Evolutionary conservation across 2,888 invertebrate genomes (phyloP).

Genomic region (Ormyrus pomaceus): DNA sequence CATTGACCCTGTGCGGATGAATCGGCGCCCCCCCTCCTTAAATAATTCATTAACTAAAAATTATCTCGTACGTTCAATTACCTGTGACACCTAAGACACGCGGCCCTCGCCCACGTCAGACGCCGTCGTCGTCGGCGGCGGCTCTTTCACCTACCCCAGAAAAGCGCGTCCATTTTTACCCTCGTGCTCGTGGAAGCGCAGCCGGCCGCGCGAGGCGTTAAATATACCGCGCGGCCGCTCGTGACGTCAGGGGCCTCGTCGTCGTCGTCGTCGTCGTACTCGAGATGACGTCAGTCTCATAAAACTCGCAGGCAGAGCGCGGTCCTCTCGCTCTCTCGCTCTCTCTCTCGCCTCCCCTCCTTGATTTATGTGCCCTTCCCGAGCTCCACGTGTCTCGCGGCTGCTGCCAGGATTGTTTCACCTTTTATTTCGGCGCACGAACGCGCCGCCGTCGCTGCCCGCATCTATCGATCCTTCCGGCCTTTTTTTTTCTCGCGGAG

Average conservation of each 20-base stretch:
- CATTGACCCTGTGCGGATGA: too few species aligned
- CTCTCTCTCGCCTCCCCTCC: conserved; percentile 22
- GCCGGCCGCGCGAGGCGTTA: neutral
- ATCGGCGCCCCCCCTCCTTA: too few species aligned
- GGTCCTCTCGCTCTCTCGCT: conserved; percentile 24
- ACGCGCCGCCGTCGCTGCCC: too few species aligned
- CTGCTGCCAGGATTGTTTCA: conserved; percentile 6
- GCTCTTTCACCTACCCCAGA: too few species aligned
- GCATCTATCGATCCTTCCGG: too few species aligned
- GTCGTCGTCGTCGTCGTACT: neutral
- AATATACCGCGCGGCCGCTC: neutral
- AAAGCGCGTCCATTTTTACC: too few species aligned
- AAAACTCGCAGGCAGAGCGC: conserved; percentile 57
- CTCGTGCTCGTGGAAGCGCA: too few species aligned
- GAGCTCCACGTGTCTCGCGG: neutral
- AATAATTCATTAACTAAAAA: too few species aligned
- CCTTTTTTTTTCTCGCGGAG: too few species aligned
- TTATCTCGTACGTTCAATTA: too few species aligned
- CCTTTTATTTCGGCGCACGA: conserved; percentile 1
- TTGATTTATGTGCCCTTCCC: conserved; percentile 44
- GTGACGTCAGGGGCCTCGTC: conserved; percentile 29
- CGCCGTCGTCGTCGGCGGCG: too few species aligned
- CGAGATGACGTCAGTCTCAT: conserved; percentile 64
- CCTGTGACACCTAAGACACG: neutral
- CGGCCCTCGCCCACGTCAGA: neutral